A percentile compares a stretch with the other conserved stretches of the same genome.
These are phyloP conservation scores for Python bivittatus DNA, from an alignment of 2,113 vertebrate genomes.

Conservation along the genomic window DNA sequence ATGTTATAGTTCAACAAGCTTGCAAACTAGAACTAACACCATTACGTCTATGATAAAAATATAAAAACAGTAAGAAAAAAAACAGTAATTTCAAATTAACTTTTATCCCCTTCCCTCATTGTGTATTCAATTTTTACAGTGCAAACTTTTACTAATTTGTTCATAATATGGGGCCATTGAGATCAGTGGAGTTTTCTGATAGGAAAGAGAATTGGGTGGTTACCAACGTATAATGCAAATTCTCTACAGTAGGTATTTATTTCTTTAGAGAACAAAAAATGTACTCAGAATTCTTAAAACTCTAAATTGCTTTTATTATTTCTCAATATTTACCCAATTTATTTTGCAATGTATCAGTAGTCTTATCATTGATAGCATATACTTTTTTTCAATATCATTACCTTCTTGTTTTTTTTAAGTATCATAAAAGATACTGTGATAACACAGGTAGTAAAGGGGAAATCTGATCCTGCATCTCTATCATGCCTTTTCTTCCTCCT, in stretches of 20 bases:
- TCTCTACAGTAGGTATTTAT: too few relatives aligned
- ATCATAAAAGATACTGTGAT: not conserved
- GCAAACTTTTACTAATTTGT: not conserved
- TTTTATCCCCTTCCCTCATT: not conserved
- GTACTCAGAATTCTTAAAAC: too few relatives aligned
- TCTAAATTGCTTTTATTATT: too few relatives aligned
- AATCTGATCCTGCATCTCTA: not conserved
- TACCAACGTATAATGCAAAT: too few relatives aligned
- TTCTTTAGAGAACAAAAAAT: too few relatives aligned
- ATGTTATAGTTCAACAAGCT: not conserved
- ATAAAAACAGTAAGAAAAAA: too few relatives aligned
- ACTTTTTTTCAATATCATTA: not conserved
- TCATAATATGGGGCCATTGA: not conserved
- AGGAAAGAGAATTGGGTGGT: not conserved
- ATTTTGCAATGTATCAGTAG: not conserved
- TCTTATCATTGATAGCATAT: not conserved
- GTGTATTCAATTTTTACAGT: not conserved
- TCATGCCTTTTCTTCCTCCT: not conserved
- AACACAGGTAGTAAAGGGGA: not conserved
- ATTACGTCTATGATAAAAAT: not conserved
- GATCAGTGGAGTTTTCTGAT: not conserved
- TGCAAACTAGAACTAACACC: not conserved
- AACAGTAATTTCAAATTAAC: too few relatives aligned
- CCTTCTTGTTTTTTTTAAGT: not conserved
- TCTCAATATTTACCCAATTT: too few relatives aligned